Conservation (phyloP, 2,113 vertebrate genomes). For the Sinocyclocheilus maitianheensis region DNA sequence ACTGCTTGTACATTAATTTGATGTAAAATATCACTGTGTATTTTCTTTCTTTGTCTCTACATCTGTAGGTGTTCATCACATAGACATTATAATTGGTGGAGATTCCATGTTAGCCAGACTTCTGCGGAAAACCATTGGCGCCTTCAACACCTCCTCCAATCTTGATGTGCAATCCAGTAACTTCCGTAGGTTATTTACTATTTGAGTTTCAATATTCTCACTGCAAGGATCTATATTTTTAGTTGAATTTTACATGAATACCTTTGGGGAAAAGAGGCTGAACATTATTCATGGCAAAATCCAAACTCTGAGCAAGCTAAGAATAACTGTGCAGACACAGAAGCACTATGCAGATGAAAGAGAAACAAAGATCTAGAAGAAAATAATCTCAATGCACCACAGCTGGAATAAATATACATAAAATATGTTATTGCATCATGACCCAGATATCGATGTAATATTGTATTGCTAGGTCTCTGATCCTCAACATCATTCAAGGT, state of each 20-base stretch:
- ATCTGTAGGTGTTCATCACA: constrained; percentile 78
- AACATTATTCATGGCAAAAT: not conserved
- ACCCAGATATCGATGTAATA: not conserved
- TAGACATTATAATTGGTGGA: constrained; percentile 81
- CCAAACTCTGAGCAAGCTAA: not conserved
- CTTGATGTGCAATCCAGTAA: constrained; percentile 72
- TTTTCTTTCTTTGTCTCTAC: not conserved
- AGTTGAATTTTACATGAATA: not conserved
- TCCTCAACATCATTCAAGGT: not conserved
- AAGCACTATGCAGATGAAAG: not conserved
- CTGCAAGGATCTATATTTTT: not conserved
- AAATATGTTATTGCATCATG: not conserved
- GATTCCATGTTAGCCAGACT: constrained; percentile 83
- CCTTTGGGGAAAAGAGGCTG: not conserved
- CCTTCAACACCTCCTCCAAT: constrained; percentile 79
- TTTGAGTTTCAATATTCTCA: not conserved
- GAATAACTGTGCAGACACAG: not conserved
- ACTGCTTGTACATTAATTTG: not conserved
- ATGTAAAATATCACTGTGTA: not conserved
- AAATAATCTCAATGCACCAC: not conserved
- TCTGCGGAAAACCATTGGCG: constrained; percentile 77
- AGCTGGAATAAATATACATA: not conserved
- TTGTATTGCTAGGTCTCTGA: not conserved
- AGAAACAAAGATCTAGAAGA: not conserved
- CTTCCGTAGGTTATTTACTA: constrained; percentile 66